A percentile compares a stretch with the other conserved stretches of the same genome.
Evolutionary conservation across 2,113 vertebrate genomes (phyloP).

Genomic region (Limnothrissa miodon): DNA sequence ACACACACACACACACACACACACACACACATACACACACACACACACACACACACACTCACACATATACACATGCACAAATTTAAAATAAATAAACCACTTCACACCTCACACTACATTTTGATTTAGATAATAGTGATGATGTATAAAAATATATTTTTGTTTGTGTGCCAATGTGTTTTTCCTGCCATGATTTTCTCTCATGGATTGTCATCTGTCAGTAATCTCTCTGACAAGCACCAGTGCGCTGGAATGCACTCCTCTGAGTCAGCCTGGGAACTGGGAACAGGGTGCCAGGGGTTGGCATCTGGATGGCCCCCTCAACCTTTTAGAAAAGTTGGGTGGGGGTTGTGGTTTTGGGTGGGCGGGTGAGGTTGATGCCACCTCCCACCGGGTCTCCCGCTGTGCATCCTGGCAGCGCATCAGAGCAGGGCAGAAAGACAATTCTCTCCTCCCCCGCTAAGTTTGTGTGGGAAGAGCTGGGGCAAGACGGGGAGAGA

Average conservation of each 20-base stretch:
- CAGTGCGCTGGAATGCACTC: not conserved
- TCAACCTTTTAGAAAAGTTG: not conserved
- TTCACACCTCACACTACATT: conserved; percentile 1
- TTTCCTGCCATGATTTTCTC: not conserved
- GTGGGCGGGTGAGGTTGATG: conserved; percentile 1
- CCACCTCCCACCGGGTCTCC: conserved; percentile 37
- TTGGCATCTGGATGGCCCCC: not conserved
- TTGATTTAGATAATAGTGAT: not conserved
- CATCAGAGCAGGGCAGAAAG: conserved; percentile 49
- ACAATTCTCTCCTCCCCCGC: conserved; percentile 64
- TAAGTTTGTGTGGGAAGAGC: conserved; percentile 66
- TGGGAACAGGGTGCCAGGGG: not conserved
- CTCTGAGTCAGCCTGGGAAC: not conserved
- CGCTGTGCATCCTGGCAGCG: conserved; percentile 48
- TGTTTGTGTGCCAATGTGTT: not conserved
- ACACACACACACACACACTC: not conserved
- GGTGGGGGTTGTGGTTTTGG: not conserved
- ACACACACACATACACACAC: not conserved
- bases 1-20: conserved; percentile 7
- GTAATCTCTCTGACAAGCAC: not conserved
- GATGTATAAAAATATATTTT: conserved; percentile 3
- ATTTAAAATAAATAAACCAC: not conserved
- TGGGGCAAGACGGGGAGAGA: not conserved
- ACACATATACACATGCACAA: not conserved
- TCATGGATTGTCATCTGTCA: not conserved